Evolutionary conservation across 2,888 invertebrate genomes (phyloP).

Genomic region (Dolomedes plantarius): DNA sequence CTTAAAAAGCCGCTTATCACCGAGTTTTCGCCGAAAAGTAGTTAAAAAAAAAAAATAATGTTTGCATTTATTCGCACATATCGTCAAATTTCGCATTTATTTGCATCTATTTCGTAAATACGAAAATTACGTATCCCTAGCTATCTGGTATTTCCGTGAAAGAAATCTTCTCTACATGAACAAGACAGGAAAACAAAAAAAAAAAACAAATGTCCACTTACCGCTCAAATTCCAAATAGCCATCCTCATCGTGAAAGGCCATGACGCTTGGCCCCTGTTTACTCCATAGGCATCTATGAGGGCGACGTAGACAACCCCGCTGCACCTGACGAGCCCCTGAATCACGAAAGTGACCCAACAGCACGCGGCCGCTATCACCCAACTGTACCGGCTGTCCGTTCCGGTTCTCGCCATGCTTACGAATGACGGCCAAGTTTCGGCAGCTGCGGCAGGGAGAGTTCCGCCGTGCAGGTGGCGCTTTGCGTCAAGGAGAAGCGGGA

Average conservation of each 20-base stretch:
- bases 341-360: conserved; percentile 72
- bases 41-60: no score
- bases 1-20: no score
- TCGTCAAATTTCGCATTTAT: no score
- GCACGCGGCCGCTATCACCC: conserved; percentile 72
- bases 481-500: background rate
- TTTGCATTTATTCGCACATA: no score
- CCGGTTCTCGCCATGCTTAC: conserved; percentile 28
- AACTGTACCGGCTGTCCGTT: conserved; percentile 70
- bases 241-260: conserved; percentile 72
- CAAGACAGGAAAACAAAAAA: no score
- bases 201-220: no score
- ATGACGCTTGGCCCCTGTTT: conserved; percentile 68
- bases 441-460: background rate
- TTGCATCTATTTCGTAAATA: no score
- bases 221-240: conserved; percentile 69
- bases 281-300: conserved; percentile 63
- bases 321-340: conserved; percentile 71
- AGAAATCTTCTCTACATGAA: no score
- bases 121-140: no score
- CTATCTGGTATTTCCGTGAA: no score
- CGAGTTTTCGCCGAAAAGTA: no score
- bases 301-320: conserved; percentile 72
- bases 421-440: conserved; percentile 29
- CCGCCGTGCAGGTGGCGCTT: background rate